Evolutionary conservation across 92 coral and sea anemone species (phyloP).

Genomic region (Heteractis magnifica): DNA sequence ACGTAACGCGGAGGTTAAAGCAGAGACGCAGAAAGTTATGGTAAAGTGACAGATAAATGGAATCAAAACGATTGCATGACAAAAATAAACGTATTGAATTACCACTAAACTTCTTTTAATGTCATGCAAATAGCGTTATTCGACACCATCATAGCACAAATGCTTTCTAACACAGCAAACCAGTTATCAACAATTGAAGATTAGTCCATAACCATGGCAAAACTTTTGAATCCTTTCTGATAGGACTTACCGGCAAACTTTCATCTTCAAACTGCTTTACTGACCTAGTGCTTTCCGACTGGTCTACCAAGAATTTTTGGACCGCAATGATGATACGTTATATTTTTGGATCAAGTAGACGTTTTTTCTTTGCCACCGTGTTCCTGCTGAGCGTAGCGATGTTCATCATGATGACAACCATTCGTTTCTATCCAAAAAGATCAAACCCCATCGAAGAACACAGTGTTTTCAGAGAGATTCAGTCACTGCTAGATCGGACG

Average conservation of each 20-base stretch:
- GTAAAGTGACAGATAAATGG: too few species aligned
- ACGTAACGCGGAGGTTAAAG: too few species aligned
- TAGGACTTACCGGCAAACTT: background rate
- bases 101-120: background rate
- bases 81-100: background rate
- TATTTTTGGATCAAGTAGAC: conserved; percentile 10
- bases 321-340: conserved; percentile 10
- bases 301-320: background rate
- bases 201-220: background rate
- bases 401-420: background rate
- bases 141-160: background rate
- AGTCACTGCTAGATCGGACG: conserved; percentile 24
- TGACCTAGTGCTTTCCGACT: too few species aligned
- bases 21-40: too few species aligned
- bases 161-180: conserved; percentile 8
- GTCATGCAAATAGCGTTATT: conserved; percentile 5
- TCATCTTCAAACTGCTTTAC: background rate
- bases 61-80: too few species aligned
- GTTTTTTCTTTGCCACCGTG: background rate
- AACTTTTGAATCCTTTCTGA: background rate
- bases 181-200: background rate
- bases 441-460: conserved; percentile 10
- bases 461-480: conserved; percentile 22
- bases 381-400: background rate
- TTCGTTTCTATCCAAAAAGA: background rate